These are phyloP conservation scores for Melikaiella ostensackeni DNA, from an alignment of 2,888 invertebrate genomes.

Conservation along the genomic window DNA sequence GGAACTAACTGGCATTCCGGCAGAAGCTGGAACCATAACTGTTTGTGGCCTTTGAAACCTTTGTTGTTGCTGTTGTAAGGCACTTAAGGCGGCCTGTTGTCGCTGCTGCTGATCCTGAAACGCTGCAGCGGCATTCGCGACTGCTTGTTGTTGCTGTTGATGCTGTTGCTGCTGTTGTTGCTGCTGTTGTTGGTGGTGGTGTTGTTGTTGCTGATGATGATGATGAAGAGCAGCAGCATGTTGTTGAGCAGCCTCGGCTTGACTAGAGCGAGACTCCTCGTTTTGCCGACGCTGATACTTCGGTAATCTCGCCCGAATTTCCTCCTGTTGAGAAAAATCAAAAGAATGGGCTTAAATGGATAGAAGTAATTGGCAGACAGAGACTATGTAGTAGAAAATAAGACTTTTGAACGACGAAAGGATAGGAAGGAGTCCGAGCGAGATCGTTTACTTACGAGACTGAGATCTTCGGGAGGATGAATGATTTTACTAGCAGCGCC, in stretches of 20 bases:
- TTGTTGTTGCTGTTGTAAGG: conserved; percentile 76
- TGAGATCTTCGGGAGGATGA: conserved; percentile 96
- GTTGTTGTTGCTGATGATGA: conserved; percentile 70
- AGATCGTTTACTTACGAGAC: conserved; percentile 79
- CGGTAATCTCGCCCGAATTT: conserved; percentile 85
- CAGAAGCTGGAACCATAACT: conserved; percentile 77
- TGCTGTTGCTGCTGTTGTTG: conserved; percentile 70
- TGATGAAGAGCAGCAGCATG: conserved; percentile 62
- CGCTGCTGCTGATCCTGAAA: conserved; percentile 75
- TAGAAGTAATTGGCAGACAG: background rate
- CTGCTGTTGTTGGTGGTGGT: conserved; percentile 68
- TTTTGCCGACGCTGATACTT: conserved; percentile 82
- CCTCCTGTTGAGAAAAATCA: conserved; percentile 80
- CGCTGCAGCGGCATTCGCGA: conserved; percentile 77
- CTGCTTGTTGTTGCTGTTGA: conserved; percentile 73
- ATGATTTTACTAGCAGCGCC: conserved; percentile 93
- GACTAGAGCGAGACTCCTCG: conserved; percentile 73
- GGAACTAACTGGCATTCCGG: conserved; percentile 77
- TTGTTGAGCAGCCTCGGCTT: conserved; percentile 59
- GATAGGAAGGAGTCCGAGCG: background rate
- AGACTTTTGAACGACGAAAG: background rate
- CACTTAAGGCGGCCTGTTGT: conserved; percentile 77
- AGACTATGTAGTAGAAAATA: background rate
- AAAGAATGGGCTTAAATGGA: background rate
- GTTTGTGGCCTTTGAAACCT: conserved; percentile 78